These are phyloP conservation scores for Pedionomus torquatus DNA, from an alignment of 2,113 vertebrate species.

Conservation along the genomic window DNA sequence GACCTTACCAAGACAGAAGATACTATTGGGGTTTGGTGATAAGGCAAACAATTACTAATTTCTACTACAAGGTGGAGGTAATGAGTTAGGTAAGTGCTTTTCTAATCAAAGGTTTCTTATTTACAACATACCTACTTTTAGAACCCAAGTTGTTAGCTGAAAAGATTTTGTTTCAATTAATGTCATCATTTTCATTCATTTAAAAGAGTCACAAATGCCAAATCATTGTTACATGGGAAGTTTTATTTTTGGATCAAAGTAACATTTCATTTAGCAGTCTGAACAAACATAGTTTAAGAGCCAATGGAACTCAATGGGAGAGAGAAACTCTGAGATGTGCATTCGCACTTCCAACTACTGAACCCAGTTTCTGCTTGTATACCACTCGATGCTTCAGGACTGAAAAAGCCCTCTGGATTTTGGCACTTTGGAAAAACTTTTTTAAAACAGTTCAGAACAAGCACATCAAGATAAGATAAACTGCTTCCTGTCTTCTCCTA, in stretches of 20 bases:
- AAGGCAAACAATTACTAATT: neutral
- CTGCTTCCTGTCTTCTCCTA: neutral
- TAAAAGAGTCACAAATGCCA: neutral
- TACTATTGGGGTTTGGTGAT: neutral
- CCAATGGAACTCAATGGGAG: neutral
- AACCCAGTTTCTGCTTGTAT: neutral
- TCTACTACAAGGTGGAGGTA: neutral
- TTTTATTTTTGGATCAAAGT: slow-evolving; percentile 1
- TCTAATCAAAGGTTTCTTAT: neutral
- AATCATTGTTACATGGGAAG: slow-evolving; percentile 1
- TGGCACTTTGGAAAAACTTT: neutral
- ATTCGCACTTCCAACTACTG: neutral
- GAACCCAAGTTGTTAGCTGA: neutral
- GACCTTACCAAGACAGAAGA: neutral
- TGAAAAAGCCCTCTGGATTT: neutral
- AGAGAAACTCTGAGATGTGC: neutral
- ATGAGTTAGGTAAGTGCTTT: neutral
- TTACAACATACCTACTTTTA: neutral
- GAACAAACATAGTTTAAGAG: neutral
- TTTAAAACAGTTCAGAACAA: neutral
- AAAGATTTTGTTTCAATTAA: slow-evolving; percentile 22
- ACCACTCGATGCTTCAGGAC: neutral
- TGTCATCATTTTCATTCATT: neutral
- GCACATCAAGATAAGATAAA: neutral
- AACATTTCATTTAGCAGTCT: neutral